These are phyloP conservation scores for Oryzias sinensis DNA, from an alignment of 2,797 vertebrate species.

Conservation along the genomic window DNA sequence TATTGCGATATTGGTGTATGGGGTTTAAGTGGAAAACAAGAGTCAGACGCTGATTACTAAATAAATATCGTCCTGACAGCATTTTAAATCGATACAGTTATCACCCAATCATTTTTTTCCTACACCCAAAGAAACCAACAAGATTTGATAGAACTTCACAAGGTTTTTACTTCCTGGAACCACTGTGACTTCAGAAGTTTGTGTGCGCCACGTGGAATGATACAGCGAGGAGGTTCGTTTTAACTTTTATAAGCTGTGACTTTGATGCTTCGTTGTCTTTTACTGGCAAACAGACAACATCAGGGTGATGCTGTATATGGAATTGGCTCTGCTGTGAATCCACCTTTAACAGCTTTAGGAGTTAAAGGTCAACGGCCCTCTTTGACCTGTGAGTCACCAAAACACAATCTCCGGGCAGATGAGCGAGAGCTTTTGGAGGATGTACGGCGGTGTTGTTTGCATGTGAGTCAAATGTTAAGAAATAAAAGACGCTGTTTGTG, in stretches of 20 bases:
- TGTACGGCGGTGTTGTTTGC: conserved; percentile 37
- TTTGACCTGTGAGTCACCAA: conserved; percentile 55
- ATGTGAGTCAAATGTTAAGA: conserved; percentile 20
- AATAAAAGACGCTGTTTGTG: conserved; percentile 51
- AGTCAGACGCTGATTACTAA: too few relatives aligned
- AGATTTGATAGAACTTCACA: conserved; percentile 39
- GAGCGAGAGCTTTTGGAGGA: conserved; percentile 35
- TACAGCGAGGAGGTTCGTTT: conserved; percentile 7
- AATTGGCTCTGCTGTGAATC: conserved; percentile 22
- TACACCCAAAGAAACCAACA: conserved; percentile 13
- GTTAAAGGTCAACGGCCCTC: conserved; percentile 67
- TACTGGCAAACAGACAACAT: conserved; percentile 6
- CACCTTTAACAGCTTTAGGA: conserved; percentile 54
- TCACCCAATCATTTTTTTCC: too few relatives aligned
- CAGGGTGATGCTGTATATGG: conserved; percentile 26
- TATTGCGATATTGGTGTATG: too few relatives aligned
- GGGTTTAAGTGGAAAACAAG: too few relatives aligned
- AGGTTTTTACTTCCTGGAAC: conserved; percentile 55
- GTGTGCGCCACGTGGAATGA: conserved; percentile 28
- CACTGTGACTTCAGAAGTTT: conserved; percentile 30
- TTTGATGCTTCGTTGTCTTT: background rate
- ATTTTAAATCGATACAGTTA: too few relatives aligned
- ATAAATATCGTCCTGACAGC: too few relatives aligned
- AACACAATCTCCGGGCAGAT: conserved; percentile 56
- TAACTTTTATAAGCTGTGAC: background rate